Base-by-base conservation (phyloP, 2,797 vertebrate genomes). In the Anabas testudineus region DNA sequence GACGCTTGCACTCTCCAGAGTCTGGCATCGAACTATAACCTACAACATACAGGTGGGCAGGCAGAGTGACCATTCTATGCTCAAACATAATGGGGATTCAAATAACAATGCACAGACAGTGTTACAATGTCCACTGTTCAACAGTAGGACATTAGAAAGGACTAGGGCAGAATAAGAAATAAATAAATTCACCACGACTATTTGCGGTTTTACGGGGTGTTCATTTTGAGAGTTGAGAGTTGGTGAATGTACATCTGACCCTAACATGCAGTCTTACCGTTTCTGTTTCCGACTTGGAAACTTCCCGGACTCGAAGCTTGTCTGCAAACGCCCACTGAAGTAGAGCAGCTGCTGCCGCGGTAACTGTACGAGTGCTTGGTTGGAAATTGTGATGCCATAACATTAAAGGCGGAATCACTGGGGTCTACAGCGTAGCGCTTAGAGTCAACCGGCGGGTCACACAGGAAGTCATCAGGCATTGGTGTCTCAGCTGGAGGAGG, bases 251-350 rank as follows among this genome's bases (percentile, higher is more conserved):
- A 16, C 36, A 26, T 37, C 4, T 7, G 24, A 30, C 18, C 13
- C 6, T n/a, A 41, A 63, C 36, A n/a, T 1, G 24, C 46, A 51
- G 41, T 10, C 80, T 96, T 95, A 98, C 96, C 95, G 90, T 94
- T 95, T 95, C 94, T 94, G 91, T 96, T 95, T 91, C 92, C 94
- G 65, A 99, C 96, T 36, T 91, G 93, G 78, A 91, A 95, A 75
- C 89, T 89, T 58, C 92, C 94, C 24, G 95, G 95, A 58, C 95
- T 96, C 39, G 95, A 95, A 2, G 92, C 86, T 55, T 95, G 96
- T 51, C 95, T 93, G 86, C 88, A 93, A 80, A 95, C 48, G 4
- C 89, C 88, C 26, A 90, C 63, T 2, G 94, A 83, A 0, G 83
- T 66, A 2, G 95, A 80, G 0, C 93, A 94, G 24, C 91, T 93